These are phyloP conservation scores for Ceratitis capitata DNA, from an alignment of 1,140 invertebrate genomes.

Conservation along the genomic window DNA sequence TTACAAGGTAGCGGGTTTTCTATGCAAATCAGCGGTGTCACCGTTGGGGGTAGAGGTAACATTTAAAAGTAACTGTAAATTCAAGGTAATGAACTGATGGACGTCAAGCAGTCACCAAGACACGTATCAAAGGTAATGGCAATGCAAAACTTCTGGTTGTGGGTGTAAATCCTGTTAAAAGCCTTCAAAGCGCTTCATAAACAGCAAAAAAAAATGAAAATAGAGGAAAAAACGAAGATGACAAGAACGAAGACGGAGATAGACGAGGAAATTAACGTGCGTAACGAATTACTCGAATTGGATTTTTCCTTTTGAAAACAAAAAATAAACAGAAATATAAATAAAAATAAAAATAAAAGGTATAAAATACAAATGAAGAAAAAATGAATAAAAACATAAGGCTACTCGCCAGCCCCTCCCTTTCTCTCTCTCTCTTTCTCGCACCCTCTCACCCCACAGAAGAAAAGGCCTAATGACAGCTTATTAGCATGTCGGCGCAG, in stretches of 20 bases:
- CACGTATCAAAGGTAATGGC: no score
- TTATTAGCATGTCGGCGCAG: conserved; percentile 37
- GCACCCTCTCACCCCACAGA: background rate
- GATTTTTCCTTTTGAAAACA: background rate
- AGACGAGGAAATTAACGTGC: background rate
- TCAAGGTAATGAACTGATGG: conserved; percentile 39
- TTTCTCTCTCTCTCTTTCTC: no score
- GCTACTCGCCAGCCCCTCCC: background rate
- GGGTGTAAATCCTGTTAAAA: conserved; percentile 40
- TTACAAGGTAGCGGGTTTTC: conserved; percentile 3
- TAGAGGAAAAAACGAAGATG: no score
- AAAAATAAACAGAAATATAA: background rate
- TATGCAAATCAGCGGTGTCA: background rate
- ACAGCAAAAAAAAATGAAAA: no score
- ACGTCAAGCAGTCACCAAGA: background rate
- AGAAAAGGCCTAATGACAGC: conserved; percentile 23
- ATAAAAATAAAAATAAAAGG: background rate
- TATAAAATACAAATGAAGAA: background rate
- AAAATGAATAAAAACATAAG: background rate
- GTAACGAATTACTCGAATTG: conserved; percentile 29
- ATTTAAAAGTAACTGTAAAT: conserved; percentile 40
- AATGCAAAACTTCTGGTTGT: conserved; percentile 22
- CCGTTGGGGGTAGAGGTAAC: background rate
- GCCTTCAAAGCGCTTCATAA: background rate
- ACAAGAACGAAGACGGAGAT: background rate